Evolutionary conservation across 2,888 invertebrate genomes (phyloP).

Genomic region (Mesopsocus fuscifrons): DNA sequence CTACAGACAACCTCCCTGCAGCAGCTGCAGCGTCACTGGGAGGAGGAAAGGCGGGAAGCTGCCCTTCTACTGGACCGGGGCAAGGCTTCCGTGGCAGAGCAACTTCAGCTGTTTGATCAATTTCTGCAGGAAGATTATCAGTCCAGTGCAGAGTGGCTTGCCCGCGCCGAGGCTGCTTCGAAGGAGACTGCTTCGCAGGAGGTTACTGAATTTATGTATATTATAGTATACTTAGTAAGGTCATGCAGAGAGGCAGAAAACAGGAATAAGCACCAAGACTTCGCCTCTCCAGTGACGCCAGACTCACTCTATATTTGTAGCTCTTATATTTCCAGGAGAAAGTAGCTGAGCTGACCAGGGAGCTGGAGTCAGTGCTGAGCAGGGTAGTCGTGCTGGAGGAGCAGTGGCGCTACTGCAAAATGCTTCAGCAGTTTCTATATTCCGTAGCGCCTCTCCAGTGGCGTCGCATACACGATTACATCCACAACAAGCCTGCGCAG

Average conservation of each 20-base stretch:
- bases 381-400: conserved; percentile 11
- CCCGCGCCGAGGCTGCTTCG: background rate
- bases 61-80: background rate
- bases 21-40: background rate
- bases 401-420: conserved; percentile 13
- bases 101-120: conserved; percentile 4
- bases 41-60: conserved; percentile 5
- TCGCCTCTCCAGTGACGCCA: too few relatives aligned
- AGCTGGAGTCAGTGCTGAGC: background rate
- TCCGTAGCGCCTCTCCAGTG: conserved; percentile 1
- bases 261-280: too few relatives aligned
- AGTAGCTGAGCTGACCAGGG: too few relatives aligned
- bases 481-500: background rate
- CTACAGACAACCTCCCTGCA: background rate
- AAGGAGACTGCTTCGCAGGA: too few relatives aligned
- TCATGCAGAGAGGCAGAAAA: too few relatives aligned
- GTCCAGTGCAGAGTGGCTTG: background rate
- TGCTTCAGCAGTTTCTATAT: conserved; percentile 13
- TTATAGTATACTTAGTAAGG: too few relatives aligned
- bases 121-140: conserved; percentile 7
- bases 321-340: too few relatives aligned
- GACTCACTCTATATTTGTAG: too few relatives aligned
- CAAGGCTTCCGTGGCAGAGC: background rate
- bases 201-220: too few relatives aligned
- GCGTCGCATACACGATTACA: background rate